Base-by-base conservation (phyloP, 2,888 invertebrate genomes). In the Morpho achilles region DNA sequence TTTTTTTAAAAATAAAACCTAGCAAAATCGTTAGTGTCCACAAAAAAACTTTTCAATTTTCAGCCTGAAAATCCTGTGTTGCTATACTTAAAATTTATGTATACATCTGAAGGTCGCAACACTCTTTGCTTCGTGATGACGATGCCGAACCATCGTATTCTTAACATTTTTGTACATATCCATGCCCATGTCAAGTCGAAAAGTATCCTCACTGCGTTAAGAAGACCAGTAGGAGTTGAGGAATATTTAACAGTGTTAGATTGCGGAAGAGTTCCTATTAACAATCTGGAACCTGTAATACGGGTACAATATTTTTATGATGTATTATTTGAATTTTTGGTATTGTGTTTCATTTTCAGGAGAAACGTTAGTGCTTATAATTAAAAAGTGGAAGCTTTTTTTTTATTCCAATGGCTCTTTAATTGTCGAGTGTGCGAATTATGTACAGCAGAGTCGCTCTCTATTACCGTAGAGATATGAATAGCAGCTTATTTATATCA, bases 201-300 rank as follows among this genome's bases (percentile, higher is more conserved):
- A 60, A 84, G 85, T 2, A 67, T 81, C 44, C 67, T 90, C 50
- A 76, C 76, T 7, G 79, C 90, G n/a, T 67, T 89, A 47, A 74
- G 84, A 41, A 77, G 86, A 9, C 73, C 73, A 9, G 56, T 76
- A 0, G 68, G 66, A 1, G 53, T 64, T 6, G 60, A 69, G 0
- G 75, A 81, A 0, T 84, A 80, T 67, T 69, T 89, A 23, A 77
- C 85, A 4, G 74, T 80, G 23, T 62, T 89, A 62, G 80, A 89
- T 59, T 89, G 90, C 69, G 90, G 91, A 44, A 79, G 74, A 72
- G 89, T 89, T 22, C 87, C 88, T 42, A 89, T 90, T 9, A 90
- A 90, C 66, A 90, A 90, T 67, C 75, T 90, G 63, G 88, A 90
- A 75, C 85, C 88, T 3, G 88, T 89, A 40, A 84, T 89, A 66